Conservation (phyloP, 2,113 vertebrate genomes). For the Lanius ludovicianus region DNA sequence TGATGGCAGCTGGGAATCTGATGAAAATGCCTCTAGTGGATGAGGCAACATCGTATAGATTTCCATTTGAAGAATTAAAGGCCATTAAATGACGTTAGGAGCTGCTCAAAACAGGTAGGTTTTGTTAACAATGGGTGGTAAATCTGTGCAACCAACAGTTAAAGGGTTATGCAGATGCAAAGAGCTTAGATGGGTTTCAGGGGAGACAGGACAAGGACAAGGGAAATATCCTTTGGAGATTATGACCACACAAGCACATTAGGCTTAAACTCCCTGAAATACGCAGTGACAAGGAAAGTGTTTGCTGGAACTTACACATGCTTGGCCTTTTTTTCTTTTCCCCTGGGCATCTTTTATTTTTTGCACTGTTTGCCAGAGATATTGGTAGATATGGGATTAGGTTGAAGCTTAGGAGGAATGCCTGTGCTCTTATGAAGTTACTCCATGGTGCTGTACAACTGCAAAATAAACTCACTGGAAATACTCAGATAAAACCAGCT, state of each 20-base stretch:
- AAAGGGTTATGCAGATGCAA: neutral
- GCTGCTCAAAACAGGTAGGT: neutral
- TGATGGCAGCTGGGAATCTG: neutral
- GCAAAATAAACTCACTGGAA: neutral
- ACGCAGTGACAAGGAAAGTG: neutral
- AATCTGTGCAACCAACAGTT: neutral
- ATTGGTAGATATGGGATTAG: neutral
- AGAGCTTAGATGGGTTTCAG: neutral
- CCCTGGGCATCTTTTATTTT: neutral
- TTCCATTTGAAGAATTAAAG: neutral
- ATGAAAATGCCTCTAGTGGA: neutral
- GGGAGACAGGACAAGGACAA: neutral
- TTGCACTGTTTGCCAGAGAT: neutral
- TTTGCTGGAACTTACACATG: neutral
- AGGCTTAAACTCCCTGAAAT: neutral
- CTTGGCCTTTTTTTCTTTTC: neutral
- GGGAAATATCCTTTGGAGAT: neutral
- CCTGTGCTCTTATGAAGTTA: neutral
- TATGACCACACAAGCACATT: neutral
- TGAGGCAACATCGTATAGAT: neutral
- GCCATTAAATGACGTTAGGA: neutral
- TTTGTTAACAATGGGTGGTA: neutral
- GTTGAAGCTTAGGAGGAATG: neutral
- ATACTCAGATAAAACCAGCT: neutral
- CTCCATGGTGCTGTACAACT: neutral